Conservation (phyloP, 2,797 vertebrate species). For the Heteromormyrus szaboi region DNA sequence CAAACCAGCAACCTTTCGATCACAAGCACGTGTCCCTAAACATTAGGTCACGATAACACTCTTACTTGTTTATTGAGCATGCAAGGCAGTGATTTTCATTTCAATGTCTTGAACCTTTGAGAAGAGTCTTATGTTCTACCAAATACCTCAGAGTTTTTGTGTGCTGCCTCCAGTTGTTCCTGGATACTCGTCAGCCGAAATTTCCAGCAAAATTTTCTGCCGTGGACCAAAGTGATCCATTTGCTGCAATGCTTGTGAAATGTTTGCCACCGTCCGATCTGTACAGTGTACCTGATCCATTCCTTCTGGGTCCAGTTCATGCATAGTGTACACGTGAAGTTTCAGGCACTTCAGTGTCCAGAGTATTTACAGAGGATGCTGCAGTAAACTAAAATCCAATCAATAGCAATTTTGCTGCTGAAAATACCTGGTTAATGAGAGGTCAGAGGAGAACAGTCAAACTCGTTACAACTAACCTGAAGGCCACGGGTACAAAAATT, state of each 20-base stretch:
- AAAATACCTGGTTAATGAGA: background rate
- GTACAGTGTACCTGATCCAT: background rate
- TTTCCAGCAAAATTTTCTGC: background rate
- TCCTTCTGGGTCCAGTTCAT: background rate
- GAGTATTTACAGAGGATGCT: background rate
- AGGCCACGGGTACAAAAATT: background rate
- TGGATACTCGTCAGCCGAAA: background rate
- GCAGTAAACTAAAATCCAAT: background rate
- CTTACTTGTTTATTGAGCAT: background rate
- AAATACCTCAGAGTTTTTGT: background rate
- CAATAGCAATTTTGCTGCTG: background rate
- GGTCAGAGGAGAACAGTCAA: background rate
- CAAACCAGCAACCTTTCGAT: background rate
- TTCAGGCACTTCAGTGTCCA: background rate
- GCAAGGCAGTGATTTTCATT: background rate
- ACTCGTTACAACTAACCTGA: background rate
- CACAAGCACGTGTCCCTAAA: background rate
- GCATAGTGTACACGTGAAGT: background rate
- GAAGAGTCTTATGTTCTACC: background rate
- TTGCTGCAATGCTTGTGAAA: background rate
- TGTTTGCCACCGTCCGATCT: background rate
- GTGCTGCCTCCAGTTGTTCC: background rate
- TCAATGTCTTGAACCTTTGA: background rate
- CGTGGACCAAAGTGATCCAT: background rate
- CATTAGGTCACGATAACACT: background rate